Percentiles rank a stretch among this genome's conserved stretches.
These are phyloP conservation scores for Helicoverpa zea DNA, from an alignment of 1,140 invertebrate species.

Conservation along the genomic window DNA sequence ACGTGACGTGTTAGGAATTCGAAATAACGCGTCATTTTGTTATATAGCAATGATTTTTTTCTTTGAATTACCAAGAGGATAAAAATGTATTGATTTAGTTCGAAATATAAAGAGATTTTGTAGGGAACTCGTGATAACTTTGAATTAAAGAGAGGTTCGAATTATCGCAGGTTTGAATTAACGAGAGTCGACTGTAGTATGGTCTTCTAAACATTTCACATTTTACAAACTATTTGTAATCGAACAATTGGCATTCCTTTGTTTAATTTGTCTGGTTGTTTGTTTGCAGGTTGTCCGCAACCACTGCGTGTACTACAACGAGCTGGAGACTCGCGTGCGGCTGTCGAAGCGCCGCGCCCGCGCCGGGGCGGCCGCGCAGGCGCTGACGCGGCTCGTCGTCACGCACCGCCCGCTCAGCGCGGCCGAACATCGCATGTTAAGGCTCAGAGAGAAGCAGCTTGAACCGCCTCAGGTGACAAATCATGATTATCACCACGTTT, in stretches of 20 bases:
- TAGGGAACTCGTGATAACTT: too few species aligned
- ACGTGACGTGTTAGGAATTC: too few species aligned
- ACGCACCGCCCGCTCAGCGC: slow-evolving; percentile 96
- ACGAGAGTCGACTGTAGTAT: too few species aligned
- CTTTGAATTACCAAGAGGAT: too few species aligned
- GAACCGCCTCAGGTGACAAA: slow-evolving; percentile 90
- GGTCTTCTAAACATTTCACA: slow-evolving; percentile 1
- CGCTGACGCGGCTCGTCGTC: slow-evolving; percentile 95
- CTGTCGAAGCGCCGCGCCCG: slow-evolving; percentile 95
- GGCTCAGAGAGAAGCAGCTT: slow-evolving; percentile 94
- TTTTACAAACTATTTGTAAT: too few species aligned
- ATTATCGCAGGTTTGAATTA: too few species aligned
- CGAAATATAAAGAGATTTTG: too few species aligned
- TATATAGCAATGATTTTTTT: too few species aligned
- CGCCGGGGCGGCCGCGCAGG: slow-evolving; percentile 89
- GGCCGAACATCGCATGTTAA: slow-evolving; percentile 94
- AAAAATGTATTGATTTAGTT: too few species aligned
- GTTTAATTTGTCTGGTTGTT: not conserved
- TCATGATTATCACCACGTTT: not conserved
- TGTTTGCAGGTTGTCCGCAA: slow-evolving; percentile 90
- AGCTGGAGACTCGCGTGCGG: slow-evolving; percentile 97
- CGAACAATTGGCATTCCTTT: too few species aligned
- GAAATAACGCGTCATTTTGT: too few species aligned
- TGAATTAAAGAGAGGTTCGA: too few species aligned
- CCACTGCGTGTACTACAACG: slow-evolving; percentile 98